Evolutionary conservation across 2,888 invertebrate species (phyloP), one percentile per base, ranked within the genome.

Genomic region (Tortricodes alternella): DNA sequence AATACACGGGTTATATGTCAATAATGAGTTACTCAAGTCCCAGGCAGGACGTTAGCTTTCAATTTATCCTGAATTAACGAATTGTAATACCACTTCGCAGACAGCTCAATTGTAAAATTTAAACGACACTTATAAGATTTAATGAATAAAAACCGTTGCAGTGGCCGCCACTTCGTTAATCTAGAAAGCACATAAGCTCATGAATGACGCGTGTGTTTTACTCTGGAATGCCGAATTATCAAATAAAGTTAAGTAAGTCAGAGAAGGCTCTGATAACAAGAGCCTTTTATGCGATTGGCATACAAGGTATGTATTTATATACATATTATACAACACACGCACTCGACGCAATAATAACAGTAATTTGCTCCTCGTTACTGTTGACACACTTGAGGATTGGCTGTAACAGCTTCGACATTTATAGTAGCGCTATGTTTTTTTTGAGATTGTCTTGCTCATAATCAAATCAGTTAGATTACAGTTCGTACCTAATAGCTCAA

Each of bases 321-420:
- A 44, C 21, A 9, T 19, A 15, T 11, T 56, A 24, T 57, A 52
- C 72, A 65, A 62, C 69, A 70, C 67, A 62, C 60, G 62, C 58
- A 62, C 63, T 64, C 55, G 52, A 64, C 60, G 59, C 53, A 58
- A 63, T 74, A 74, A 74, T 75, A 67, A 70, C 68, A 56, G 65
- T 67, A 69, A 74, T 76, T 76, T 74, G 63, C 68, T 70, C 62
- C 73, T 74, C 60, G 68, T 73, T 72, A 68, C 59, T 63, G 68
- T 66, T 71, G 68, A 75, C 67, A 65, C 60, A 62, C 58, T 63
- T 62, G 58, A 55, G 63, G 62, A 69, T 66, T 62, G 65, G 57
- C 61, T 41, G 57, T 60, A 32, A n/a, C 21, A 7, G 27, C 29
- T 32, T 51, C 41, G 11, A 41, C 16, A 13, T 15, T 11, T 5